Base-by-base conservation (phyloP, 2,113 vertebrate species). In the Pycnonotus jocosus region DNA sequence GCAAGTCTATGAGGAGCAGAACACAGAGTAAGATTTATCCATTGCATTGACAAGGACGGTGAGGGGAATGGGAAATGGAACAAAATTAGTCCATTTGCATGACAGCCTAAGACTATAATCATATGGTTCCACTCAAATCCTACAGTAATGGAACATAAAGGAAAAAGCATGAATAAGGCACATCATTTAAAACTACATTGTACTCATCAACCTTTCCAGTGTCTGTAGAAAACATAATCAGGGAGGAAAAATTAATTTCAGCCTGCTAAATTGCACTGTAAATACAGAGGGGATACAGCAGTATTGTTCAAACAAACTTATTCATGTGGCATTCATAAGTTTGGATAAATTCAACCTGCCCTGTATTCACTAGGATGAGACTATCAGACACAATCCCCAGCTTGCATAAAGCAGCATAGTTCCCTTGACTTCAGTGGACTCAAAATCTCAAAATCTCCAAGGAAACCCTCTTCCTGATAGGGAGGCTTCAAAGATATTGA, bases 21-120 rank as follows among this genome's bases (percentile, higher is more conserved):
- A 93, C 38, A 90, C 91, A 91, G 94, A 64, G 74, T 65, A 87
- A 96, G 88, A 96, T 94, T 96, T 96, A 97, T 95, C 86, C 77
- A 13, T 96, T 13, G 45, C 81, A 73, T 84, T 97, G 97, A 97
- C 97, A 98, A 97, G 95, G 96, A 97, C 74, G 5, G 94, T 86
- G 92, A 90, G 71, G 76, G 40, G 79, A 97, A 97, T 90, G 76
- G 69, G 81, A 98, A 98, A 97, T 96, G 83, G 94, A 97, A 97
- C 47, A 96, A 98, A 98, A 98, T 98, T 92, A 97, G 94, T 97
- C 90, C 94, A 97, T 97, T 98, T 98, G 96, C 84, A 98, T 95
- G 97, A 97, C 94, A 98, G 97, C 96, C 91, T 96, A 97, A 98
- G 94, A 97, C 96, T 97, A 81, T 98, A 98, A 98, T 98, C 93